Conservation (phyloP, 2,888 invertebrate species). For the Enchytraeus crypticus region DNA sequence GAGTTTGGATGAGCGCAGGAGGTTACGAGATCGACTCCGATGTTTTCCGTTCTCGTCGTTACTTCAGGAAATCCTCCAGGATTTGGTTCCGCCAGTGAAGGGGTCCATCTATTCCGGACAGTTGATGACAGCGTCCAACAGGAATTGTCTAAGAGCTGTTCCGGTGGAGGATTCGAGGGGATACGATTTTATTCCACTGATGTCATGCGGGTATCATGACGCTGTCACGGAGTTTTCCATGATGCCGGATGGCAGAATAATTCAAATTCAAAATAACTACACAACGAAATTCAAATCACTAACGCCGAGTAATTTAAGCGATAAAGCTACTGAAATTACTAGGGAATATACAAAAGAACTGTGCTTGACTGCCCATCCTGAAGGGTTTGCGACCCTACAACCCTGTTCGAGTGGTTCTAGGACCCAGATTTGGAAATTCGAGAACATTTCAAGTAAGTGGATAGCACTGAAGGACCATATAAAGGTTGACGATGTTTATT, state of each 20-base stretch:
- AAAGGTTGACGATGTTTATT: neutral
- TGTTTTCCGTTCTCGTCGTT: slow-evolving; percentile 23
- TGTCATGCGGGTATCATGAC: slow-evolving; percentile 9
- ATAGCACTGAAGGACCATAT: neutral
- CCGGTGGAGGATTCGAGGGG: neutral
- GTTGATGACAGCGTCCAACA: slow-evolving; percentile 5
- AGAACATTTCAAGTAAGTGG: neutral
- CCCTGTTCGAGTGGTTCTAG: neutral
- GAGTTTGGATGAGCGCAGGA: neutral
- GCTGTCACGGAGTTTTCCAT: neutral
- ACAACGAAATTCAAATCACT: no score
- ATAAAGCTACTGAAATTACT: no score
- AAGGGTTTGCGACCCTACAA: neutral
- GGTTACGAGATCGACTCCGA: neutral
- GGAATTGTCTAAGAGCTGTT: slow-evolving; percentile 1
- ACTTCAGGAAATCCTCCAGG: slow-evolving; percentile 14
- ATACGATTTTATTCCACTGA: neutral
- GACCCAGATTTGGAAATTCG: slow-evolving; percentile 2
- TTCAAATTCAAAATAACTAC: no score
- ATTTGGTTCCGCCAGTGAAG: slow-evolving; percentile 7
- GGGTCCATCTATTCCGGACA: slow-evolving; percentile 12
- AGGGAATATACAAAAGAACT: no score
- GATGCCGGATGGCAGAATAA: neutral
- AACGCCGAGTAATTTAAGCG: no score
- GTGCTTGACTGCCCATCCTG: slow-evolving; percentile 3